Conservation (phyloP, 2,113 vertebrate genomes). For the Anas platyrhynchos region DNA sequence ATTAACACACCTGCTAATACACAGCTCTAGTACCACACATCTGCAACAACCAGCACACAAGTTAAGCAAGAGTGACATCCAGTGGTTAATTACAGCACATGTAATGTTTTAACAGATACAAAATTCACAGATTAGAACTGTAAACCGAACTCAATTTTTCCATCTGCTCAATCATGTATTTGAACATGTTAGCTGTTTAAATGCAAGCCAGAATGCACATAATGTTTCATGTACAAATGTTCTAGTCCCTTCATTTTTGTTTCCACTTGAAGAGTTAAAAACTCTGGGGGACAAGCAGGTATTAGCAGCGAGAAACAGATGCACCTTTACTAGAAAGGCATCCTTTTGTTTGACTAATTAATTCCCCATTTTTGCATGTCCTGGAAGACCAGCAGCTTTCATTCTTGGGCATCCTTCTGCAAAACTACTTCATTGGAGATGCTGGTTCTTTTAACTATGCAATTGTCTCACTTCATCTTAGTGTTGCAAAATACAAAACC, state of each 20-base stretch:
- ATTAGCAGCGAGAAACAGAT: not conserved
- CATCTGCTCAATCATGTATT: not conserved
- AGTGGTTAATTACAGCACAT: constrained; percentile 43
- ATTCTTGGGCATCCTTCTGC: not conserved
- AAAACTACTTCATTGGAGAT: not conserved
- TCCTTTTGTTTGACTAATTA: not conserved
- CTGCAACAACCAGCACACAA: not conserved
- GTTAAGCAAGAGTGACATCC: constrained; percentile 63
- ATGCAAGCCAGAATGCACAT: not conserved
- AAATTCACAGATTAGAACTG: not conserved
- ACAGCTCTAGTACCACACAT: not conserved
- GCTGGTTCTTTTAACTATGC: fast-evolving
- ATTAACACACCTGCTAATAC: not conserved
- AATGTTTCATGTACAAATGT: not conserved
- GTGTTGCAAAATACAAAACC: not conserved
- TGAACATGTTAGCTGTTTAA: not conserved
- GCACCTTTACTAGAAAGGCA: not conserved
- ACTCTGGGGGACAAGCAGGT: not conserved
- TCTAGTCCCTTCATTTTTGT: not conserved
- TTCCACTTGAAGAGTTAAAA: not conserved
- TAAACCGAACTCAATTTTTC: not conserved
- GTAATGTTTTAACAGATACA: not conserved
- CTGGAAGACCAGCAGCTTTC: not conserved
- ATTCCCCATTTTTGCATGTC: not conserved
- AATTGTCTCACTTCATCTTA: not conserved